Base-by-base conservation (phyloP, 1,140 invertebrate species). In the Neuroterus valhalla region DNA sequence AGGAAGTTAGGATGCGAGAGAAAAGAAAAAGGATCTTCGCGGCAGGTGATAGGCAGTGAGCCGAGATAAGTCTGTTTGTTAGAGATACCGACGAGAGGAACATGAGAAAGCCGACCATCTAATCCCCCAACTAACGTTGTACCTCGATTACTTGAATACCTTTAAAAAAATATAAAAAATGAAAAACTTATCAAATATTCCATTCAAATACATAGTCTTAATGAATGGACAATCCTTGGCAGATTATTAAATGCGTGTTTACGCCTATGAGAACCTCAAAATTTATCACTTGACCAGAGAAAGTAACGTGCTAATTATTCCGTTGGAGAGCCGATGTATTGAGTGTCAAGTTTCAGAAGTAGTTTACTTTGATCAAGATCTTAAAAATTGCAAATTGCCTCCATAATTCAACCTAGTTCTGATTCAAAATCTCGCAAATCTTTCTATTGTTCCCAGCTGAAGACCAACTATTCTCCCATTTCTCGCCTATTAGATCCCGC, bases 41-140 rank as follows among this genome's bases (percentile, higher is more conserved):
- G 52, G 69, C 55, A 43, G 70, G 77, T 70, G 74, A 78, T 74
- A 72, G 62, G 50, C 71, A 74, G 76, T 23, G 23, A 62, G 26
- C 52, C 74, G 48, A 81, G 79, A 81, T 78, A 77, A 71, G 74
- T 70, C 72, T 75, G 75, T 81, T 81, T 81, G 74, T 78, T 73
- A 71, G 76, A 78, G 79, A 81, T 78, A 81, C 52, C 52, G 26
- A 15, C 21, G 23, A 23, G 23, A 26, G 17, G 46, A 19, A 50
- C 23, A 15, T 62, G 26, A 62, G 26, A 62, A 11, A 62, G 23
- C 15, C 52, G 23, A 31, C 52, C 52, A 26, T 62, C 52, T 31
- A 31, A 62, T 62, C 52, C 52, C 5, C 46, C 46, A 5, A 19
- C 2, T 26, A 62, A 10, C 21, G 31, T 62, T 62, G 23, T 26